Base-by-base conservation (phyloP, 92 coral and sea anemone genomes). In the Paramuricea clavata region DNA sequence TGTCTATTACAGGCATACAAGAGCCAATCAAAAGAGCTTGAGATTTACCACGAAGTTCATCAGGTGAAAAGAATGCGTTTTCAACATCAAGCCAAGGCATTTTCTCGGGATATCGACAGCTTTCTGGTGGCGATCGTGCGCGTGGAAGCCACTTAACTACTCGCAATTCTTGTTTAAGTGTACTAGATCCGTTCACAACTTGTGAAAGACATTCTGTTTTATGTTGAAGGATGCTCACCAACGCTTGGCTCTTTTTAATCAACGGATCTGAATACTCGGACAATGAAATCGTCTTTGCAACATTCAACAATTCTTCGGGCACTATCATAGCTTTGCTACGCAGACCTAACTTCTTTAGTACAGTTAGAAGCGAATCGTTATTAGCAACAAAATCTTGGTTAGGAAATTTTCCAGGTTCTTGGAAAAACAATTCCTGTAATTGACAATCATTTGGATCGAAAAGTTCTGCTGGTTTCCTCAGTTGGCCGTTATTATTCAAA, bases 11-110 rank as follows among this genome's bases (percentile, higher is more conserved):
- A 12, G 98, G 92, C 87, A 90, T 83, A 9, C 89, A 85, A 10
- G 93, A 90, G 23, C 98, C 98, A 16, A 87, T 89, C 32, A 93
- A 54, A 69, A 65, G 74, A 69, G 91, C 91, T 21, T 78, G 76
- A 2, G 88, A 72, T 44, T 67, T 69, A 50, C 89, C 42, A 22
- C 49, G 77, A 28, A 87, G 85, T 32, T 93, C 95, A 52, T 32
- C 47, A 56, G 98, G 98, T 47, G 69, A 86, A 69, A 85, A 93
- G 65, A 95, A 87, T 0, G 61, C 72, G 49, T 23, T 36, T 44
- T 65, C 42, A 9, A 70, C 86, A 34, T 72, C 81, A 41, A 82
- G 86, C 96, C 95, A 95, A 19, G 92, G 86, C 95, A 95, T 95
- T 23, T 76, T 85, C n/a, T 56, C 8, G 3, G 98, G 98, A 76